Conservation (phyloP, 2,888 invertebrate species). For the Chrysotoxum bicinctum region DNA sequence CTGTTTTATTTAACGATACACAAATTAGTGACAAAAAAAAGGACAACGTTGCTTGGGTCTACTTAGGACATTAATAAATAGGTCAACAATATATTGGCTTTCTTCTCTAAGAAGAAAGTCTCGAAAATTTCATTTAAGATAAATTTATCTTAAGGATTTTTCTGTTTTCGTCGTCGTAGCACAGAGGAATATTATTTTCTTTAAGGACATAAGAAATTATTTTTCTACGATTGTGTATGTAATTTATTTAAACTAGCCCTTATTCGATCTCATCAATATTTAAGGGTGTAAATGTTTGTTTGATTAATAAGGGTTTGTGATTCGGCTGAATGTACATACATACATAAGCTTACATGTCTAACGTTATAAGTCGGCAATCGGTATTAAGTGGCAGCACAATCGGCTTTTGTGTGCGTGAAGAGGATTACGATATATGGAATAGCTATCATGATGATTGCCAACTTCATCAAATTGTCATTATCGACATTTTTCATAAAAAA, state of each 20-base stretch:
- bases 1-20: background rate
- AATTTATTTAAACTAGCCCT: conserved; percentile 21
- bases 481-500: background rate
- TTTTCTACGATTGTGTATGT: background rate
- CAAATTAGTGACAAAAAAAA: background rate
- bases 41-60: background rate
- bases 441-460: background rate
- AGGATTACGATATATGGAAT: background rate
- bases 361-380: conserved; percentile 1
- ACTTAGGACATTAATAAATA: conserved; percentile 10
- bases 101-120: background rate
- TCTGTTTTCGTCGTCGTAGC: background rate
- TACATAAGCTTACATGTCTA: conserved; percentile 6
- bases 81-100: conserved; percentile 10
- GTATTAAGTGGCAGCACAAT: conserved; percentile 18
- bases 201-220: background rate
- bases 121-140: conserved; percentile 3
- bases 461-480: background rate
- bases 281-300: conserved; percentile 19
- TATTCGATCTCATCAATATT: background rate
- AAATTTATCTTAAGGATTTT: conserved; percentile 3
- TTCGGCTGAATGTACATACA: background rate
- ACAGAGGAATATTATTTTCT: background rate
- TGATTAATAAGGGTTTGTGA: conserved; percentile 23
- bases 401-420: conserved; percentile 20